Base-by-base conservation (phyloP, 2,888 invertebrate species). In the Caenorhabditis auriculariae region DNA sequence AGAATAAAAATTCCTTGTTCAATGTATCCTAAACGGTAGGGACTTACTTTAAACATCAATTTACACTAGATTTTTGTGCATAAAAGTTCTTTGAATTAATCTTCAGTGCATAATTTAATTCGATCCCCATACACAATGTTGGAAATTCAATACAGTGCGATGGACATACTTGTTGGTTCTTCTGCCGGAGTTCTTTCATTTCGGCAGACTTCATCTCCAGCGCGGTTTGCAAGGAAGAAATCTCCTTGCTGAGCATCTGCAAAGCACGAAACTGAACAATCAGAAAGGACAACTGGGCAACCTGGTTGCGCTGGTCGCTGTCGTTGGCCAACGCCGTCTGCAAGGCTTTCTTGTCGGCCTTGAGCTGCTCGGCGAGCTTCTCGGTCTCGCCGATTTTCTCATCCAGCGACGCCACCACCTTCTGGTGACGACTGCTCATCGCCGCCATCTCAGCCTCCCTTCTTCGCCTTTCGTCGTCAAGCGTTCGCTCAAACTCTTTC, bases 161-260 rank as follows among this genome's bases (percentile, higher is more conserved):
- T 49, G 19, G 1, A 9, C 42, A 24, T 17, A 47, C 63, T 42
- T 68, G 60, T 38, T 67, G 70, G 49, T 74, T 72, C 39, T 69
- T 66, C 46, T 69, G 62, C 32, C 77, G 37, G 38, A 77, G 37
- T 29, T 75, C 74, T 39, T 72, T 69, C 74, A 77, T 69, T 44
- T 77, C 76, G 7, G 59, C 60, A 12, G 63, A 65, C 47, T 75
- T 75, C 55, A 75, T 53, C 52, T 75, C 73, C 19, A 76, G 51
- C 5, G 72, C 76, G 19, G 66, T 75, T 26, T 75, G 68, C 35
- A 74, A 66, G 17, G 74, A 74, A 6, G 67, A 64, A 39, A 74
- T 70, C 54, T 74, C 74, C 38, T 72, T 68, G 0, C 70, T 66
- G 6, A 74, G 57, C 64, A 69, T 70, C 66, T 74, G 61, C 57